phyloP scores from a whole-genome alignment of 2,113 vertebrate genomes.

The Eulacestoma nigropectus region DNA sequence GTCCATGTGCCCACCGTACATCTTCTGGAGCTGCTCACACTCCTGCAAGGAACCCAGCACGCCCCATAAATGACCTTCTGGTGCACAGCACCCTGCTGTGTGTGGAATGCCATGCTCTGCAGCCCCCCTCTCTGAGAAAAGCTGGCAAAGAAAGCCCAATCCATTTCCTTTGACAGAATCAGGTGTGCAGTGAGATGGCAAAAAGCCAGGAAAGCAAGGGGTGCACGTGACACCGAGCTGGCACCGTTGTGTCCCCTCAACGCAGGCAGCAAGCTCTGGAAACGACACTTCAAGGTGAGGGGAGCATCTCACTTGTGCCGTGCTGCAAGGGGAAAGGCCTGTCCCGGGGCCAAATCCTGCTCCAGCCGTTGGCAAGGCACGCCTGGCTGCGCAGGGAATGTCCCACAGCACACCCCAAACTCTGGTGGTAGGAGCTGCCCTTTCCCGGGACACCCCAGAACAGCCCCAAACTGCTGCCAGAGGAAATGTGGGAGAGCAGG shows the following conservation, averaged over 20 bases:
- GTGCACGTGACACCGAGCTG: accelerated
- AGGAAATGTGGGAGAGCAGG: neutral
- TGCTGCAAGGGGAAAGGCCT: neutral
- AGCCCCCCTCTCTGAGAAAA: neutral
- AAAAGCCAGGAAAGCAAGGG: neutral
- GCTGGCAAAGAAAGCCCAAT: neutral
- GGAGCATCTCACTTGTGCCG: accelerated
- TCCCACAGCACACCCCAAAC: accelerated
- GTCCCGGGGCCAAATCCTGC: neutral
- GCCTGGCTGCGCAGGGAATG: accelerated
- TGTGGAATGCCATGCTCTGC: neutral
- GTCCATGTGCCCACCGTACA: conserved; percentile 90
- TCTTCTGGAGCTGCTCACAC: conserved; percentile 97
- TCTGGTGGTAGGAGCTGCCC: neutral
- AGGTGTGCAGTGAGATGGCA: neutral
- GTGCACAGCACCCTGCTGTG: neutral
- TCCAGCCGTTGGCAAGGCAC: accelerated
- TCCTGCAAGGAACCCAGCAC: conserved; percentile 73
- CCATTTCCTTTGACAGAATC: neutral
- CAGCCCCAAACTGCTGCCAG: neutral
- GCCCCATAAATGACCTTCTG: accelerated
- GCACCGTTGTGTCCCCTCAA: accelerated
- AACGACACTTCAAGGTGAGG: neutral
- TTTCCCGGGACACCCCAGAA: neutral
- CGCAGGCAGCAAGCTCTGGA: neutral